phyloP scores from a whole-genome alignment of 1,140 invertebrate species.

The Apis mellifera region Amel_HAv3.1 CM009936.2:10255501-10256000 shows the following conservation, averaged over 20 bases:
- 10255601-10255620: neutral
- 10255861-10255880: too few relatives aligned
- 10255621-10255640: neutral
- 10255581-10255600: too few relatives aligned
- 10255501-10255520: neutral
- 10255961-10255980: too few relatives aligned
- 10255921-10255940: too few relatives aligned
- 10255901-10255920: too few relatives aligned
- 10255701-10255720: constrained; percentile 79
- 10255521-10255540: neutral
- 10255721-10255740: constrained; percentile 69
- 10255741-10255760: constrained; percentile 67
- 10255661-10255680: neutral
- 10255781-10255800: neutral
- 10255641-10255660: neutral
- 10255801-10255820: neutral
- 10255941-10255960: too few relatives aligned
- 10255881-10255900: too few relatives aligned
- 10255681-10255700: constrained; percentile 64
- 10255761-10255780: constrained; percentile 27
- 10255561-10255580: neutral
- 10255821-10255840: neutral
- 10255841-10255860: neutral
- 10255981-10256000: too few relatives aligned
- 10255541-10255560: neutral